Conservation (phyloP, 1,140 invertebrate genomes). For the Sinella curviseta region DNA sequence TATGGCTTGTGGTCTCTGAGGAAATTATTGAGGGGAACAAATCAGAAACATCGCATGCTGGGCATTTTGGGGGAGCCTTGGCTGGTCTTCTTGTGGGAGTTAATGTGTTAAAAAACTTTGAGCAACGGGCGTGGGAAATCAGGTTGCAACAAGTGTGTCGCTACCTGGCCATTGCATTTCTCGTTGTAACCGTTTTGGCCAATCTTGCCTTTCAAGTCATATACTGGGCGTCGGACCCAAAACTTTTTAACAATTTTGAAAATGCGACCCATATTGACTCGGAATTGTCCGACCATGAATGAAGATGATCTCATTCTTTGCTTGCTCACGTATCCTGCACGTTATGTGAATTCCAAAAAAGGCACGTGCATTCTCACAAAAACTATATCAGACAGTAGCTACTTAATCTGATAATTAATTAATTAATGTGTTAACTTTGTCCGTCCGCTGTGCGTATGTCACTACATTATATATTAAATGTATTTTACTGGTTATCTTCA, state of each 20-base stretch:
- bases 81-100: constrained; percentile 24
- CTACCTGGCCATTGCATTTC: not conserved
- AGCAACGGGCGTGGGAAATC: constrained; percentile 30
- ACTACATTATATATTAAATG: too few species aligned
- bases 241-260: not conserved
- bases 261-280: too few species aligned
- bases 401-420: too few species aligned
- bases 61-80: constrained; percentile 34
- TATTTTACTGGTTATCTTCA: too few species aligned
- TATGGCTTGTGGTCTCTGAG: constrained; percentile 11
- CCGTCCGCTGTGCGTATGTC: too few species aligned
- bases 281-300: too few species aligned
- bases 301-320: too few species aligned
- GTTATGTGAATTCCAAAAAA: too few species aligned
- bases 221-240: not conserved
- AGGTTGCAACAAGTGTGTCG: constrained; percentile 22
- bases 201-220: constrained; percentile 29
- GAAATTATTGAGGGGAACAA: not conserved
- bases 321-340: too few species aligned
- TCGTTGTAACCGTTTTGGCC: constrained; percentile 7
- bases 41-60: constrained; percentile 24
- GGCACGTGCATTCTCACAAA: too few species aligned
- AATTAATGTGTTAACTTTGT: too few species aligned
- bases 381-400: too few species aligned
- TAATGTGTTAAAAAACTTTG: constrained; percentile 29